phyloP scores from a whole-genome alignment of 2,113 vertebrate genomes.

The Urocynchramus pylzowi region DNA sequence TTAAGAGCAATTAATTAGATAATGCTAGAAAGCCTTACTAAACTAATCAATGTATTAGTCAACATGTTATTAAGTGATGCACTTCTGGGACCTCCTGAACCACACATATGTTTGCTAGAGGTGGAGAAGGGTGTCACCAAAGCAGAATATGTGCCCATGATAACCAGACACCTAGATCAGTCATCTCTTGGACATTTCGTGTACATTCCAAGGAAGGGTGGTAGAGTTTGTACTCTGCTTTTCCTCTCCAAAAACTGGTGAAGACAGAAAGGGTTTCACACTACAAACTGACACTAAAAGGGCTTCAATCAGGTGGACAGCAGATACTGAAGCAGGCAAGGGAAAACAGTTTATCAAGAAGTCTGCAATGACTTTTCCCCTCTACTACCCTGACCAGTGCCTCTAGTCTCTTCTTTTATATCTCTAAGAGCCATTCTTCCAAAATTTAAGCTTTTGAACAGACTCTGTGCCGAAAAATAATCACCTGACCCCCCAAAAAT shows the following conservation, averaged over 20 bases:
- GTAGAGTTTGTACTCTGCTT: not conserved
- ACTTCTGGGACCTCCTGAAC: not conserved
- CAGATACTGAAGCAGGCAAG: not conserved
- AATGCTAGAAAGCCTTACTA: not conserved
- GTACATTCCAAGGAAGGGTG: not conserved
- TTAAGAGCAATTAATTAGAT: not conserved
- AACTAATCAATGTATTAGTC: not conserved
- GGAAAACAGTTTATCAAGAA: not conserved
- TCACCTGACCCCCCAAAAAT: rapidly evolving
- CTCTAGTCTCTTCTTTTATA: not conserved
- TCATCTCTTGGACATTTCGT: not conserved
- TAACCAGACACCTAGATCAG: not conserved
- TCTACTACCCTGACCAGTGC: not conserved
- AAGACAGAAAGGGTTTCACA: not conserved
- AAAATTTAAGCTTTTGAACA: not conserved
- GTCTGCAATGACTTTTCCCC: not conserved
- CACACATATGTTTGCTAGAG: not conserved
- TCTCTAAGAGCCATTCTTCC: not conserved
- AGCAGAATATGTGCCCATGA: not conserved
- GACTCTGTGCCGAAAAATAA: not conserved
- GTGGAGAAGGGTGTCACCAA: not conserved
- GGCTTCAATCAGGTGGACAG: not conserved
- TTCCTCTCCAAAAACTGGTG: not conserved
- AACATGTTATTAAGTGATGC: not conserved
- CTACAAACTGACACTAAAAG: not conserved